Evolutionary conservation across 2,113 vertebrate species (phyloP), one percentile per base, ranked within the genome.

Genomic region (Eulemur rufifrons): DNA sequence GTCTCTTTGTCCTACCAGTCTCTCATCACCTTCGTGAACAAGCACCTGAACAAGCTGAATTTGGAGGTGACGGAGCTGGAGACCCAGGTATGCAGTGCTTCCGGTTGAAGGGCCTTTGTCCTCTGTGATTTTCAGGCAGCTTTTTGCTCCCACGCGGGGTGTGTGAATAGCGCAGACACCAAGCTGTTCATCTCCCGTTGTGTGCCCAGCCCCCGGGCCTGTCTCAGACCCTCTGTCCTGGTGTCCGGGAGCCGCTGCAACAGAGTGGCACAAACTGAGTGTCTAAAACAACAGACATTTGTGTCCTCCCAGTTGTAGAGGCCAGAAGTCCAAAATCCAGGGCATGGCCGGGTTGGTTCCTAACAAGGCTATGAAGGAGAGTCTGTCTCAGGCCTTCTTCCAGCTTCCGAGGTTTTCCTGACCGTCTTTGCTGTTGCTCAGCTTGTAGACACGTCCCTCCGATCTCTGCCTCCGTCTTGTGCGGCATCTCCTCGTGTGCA

Each of bases 11-110:
- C 56, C 94, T 47, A 4, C 4, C 93, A 99, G 99, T 99, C 99
- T 18, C 98, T 99, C 93, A 99, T 99, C 98, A 99, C 99, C 0
- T 99, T 99, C 74, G 99, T 99, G 95, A 99, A 99, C 98, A 99
- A 99, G 85, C 99, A 99, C 91, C 97, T 99, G 63, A 99, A 99
- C 97, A 99, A 99, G 95, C 98, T 99, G 90, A 99, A 99, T 93
- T 90, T 99, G 98, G 99, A 99, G 96, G 99, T 99, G 81, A 99
- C 99, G 0, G 99, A 99, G 34, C 98, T 99, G 83, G 99, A 99
- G 97, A 99, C 99, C 12, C 99, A 99, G 99, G 99, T 99, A 97
- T 7, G 96, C 3, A 0, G 3, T 0, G n/a, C 17, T 3, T 37
- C 0, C 21, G 20, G n/a, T 2, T 0, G 45, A 20, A n/a, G 45